Percentiles rank a stretch among this genome's conserved stretches.
phyloP scores from a whole-genome alignment of 92 coral and sea anemone species.

The Bergia puertoricense region DNA sequence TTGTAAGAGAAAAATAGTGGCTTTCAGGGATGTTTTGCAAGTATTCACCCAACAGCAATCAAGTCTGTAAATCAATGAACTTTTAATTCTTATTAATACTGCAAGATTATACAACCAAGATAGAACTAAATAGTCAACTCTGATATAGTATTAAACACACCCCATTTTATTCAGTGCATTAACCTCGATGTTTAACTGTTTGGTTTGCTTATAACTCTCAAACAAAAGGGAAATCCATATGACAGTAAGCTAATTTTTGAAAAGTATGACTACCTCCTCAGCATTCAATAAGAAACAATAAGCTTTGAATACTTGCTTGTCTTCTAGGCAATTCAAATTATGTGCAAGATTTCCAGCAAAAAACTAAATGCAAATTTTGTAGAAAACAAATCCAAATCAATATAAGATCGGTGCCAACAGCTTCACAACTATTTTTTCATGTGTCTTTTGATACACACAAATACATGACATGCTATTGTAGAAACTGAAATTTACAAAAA shows the following conservation, averaged over 20 bases:
- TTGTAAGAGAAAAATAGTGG: too few relatives aligned
- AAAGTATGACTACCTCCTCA: background rate
- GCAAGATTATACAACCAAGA: background rate
- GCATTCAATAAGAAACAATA: background rate
- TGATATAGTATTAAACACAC: too few relatives aligned
- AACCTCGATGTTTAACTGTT: too few relatives aligned
- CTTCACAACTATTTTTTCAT: too few relatives aligned
- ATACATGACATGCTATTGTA: too few relatives aligned
- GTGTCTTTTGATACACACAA: background rate
- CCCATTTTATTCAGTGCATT: background rate
- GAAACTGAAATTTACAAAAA: too few relatives aligned
- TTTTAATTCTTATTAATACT: too few relatives aligned
- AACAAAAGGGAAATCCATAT: background rate
- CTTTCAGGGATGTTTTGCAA: background rate
- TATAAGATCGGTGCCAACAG: too few relatives aligned
- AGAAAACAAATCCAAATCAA: too few relatives aligned
- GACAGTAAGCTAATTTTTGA: background rate
- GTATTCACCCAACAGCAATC: background rate
- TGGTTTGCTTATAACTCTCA: background rate
- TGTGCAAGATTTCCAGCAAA: background rate
- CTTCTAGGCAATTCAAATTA: background rate
- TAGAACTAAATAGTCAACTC: too few relatives aligned
- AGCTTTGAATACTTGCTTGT: background rate
- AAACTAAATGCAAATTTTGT: background rate
- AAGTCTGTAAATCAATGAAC: background rate